phyloP scores from a whole-genome alignment of 23 tunicate species.

The Halocynthia aurantium region DNA sequence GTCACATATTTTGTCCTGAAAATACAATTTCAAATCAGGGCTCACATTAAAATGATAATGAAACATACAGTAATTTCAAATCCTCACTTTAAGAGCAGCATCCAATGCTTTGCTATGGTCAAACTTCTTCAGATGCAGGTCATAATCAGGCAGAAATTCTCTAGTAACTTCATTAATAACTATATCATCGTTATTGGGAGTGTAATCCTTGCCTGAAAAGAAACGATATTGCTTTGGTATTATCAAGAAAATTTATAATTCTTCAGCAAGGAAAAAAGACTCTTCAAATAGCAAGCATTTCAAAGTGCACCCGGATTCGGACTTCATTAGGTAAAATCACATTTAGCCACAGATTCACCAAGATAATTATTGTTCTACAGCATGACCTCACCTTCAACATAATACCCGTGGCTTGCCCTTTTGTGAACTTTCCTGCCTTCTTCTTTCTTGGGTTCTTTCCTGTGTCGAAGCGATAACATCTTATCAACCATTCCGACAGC shows the following conservation, averaged over 20 bases:
- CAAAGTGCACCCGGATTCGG: too few relatives aligned
- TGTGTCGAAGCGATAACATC: slow-evolving; percentile 60
- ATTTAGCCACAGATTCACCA: too few relatives aligned
- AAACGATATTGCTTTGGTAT: background rate
- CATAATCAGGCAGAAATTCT: slow-evolving; percentile 55
- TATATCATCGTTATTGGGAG: slow-evolving; percentile 54
- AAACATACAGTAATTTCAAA: too few relatives aligned
- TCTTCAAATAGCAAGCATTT: too few relatives aligned
- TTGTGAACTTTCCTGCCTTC: background rate
- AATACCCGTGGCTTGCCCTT: slow-evolving; percentile 2
- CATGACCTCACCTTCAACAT: slow-evolving; percentile 20
- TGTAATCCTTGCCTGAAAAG: slow-evolving; percentile 46
- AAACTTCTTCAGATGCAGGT: slow-evolving; percentile 53
- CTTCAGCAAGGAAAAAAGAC: too few relatives aligned
- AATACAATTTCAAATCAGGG: background rate
- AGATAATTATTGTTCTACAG: too few relatives aligned
- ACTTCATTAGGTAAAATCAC: too few relatives aligned
- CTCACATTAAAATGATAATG: too few relatives aligned
- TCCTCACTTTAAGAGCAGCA: slow-evolving; percentile 49
- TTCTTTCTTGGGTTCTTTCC: slow-evolving; percentile 23
- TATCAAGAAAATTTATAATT: background rate
- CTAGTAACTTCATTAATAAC: slow-evolving; percentile 31
- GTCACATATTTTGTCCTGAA: background rate
- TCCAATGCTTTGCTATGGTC: slow-evolving; percentile 73
- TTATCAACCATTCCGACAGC: slow-evolving; percentile 90